Base-by-base conservation (phyloP, 2,888 invertebrate genomes). In the Caenorhabditis sp. region DNA sequence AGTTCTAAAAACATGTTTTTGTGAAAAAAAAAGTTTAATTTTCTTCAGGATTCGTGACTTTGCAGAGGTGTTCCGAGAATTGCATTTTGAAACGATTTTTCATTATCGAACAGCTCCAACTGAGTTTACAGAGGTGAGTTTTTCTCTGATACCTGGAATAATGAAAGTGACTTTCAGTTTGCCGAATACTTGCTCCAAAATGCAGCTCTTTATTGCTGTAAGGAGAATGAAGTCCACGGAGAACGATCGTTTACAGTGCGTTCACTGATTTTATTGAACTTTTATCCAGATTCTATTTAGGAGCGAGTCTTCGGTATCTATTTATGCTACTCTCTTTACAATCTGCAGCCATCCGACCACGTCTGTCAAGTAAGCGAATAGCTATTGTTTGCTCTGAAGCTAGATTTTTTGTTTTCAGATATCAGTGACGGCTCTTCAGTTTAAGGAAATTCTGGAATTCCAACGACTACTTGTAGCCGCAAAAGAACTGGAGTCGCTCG, bases 281-380 rank as follows among this genome's bases (percentile, higher is more conserved):
- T 32, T 4, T 6, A 32, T 32, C 32, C 11, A 40, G 37, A 35
- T 18, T 47, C 18, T 18, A 37, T 79, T 47, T 53, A 83, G 79
- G 83, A 86, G 40, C 64, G 86, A 15, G 51, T 86, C 13, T 87
- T 85, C 62, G 87, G 87, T n/a, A 65, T 87, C 3, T 87, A 85
- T 58, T 50, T 50, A 9, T 65, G 69, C 47, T 87, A 86, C 68
- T 65, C 85, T 0, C 55, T 86, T 20, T 87, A 80, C 60, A 80
- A 76, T 67, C 51, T 84, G 9, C 87, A 87, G 56, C 84, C 85
- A 13, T 26, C 9, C 0, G 87, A 87, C 55, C 83, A 85, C 47
- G 55, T 82, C 5, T 79, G 81, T 11, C 80, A 81, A 67, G 87
- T 84, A 4, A 24, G 26, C n/a, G 9, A 32, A 32, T 32, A 9